Percentiles rank a stretch among this genome's conserved stretches.
These are phyloP conservation scores for Pemphredon lugubris DNA, from an alignment of 2,888 invertebrate genomes.

Conservation along the genomic window DNA sequence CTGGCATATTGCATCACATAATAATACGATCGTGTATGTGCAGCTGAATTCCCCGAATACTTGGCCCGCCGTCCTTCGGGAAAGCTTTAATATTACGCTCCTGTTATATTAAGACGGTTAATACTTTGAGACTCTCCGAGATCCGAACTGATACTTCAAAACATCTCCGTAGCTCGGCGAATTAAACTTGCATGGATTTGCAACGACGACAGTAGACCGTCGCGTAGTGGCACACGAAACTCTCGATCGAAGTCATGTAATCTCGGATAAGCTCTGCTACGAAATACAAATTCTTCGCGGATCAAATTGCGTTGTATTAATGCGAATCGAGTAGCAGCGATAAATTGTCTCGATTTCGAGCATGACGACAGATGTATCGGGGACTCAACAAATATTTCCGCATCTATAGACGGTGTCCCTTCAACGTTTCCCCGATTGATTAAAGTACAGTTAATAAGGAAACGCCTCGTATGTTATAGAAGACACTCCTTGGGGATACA, in stretches of 20 bases:
- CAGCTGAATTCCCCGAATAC: constrained; percentile 45
- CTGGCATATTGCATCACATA: constrained; percentile 15
- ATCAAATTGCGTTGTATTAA: not conserved
- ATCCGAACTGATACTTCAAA: constrained; percentile 17
- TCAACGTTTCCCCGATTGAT: no score
- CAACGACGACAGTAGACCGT: not conserved
- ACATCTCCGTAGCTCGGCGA: constrained; percentile 23
- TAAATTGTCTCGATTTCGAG: not conserved
- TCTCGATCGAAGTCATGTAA: not conserved
- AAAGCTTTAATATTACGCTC: constrained; percentile 33
- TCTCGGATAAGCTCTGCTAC: not conserved
- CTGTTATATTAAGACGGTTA: constrained; percentile 35
- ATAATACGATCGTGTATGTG: constrained; percentile 35
- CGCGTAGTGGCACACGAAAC: not conserved
- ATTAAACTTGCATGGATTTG: constrained; percentile 24
- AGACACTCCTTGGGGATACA: no score
- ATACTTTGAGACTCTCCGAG: constrained; percentile 27
- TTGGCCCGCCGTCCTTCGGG: constrained; percentile 5
- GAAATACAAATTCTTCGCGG: constrained; percentile 6
- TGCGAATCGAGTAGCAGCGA: not conserved
- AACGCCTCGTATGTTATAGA: no score
- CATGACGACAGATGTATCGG: not conserved
- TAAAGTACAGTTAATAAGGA: no score
- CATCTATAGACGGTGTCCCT: no score
- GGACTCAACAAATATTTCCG: no score